Percentiles rank a stretch among this genome's conserved stretches.
Evolutionary conservation across 2,113 vertebrate genomes (phyloP).

Genomic region (Scalopus aquaticus): DNA sequence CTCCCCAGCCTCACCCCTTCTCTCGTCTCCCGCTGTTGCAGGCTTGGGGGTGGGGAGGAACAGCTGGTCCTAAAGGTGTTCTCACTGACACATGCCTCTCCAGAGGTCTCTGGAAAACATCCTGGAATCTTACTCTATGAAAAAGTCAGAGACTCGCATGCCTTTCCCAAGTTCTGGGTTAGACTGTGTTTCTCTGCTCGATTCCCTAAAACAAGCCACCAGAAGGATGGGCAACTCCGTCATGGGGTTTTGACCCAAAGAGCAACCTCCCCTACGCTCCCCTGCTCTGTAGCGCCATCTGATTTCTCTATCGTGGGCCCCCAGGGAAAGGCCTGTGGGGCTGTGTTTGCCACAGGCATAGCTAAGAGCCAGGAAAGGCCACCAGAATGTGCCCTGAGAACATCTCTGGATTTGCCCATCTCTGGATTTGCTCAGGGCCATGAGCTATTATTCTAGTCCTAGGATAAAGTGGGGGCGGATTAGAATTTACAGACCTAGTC

Average conservation of each 20-base stretch:
- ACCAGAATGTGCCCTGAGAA: not conserved
- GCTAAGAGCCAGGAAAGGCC: not conserved
- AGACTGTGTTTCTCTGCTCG: not conserved
- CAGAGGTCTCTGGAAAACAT: not conserved
- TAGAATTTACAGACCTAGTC: rapidly evolving
- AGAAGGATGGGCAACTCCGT: not conserved
- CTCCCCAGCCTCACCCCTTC: not conserved
- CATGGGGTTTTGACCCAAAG: not conserved
- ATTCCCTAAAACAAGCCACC: not conserved
- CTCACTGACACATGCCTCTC: not conserved
- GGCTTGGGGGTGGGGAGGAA: not conserved
- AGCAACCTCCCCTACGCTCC: not conserved
- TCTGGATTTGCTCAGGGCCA: not conserved
- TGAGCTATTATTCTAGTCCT: not conserved
- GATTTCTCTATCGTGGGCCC: not conserved
- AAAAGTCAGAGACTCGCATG: not conserved
- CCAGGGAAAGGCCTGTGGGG: not conserved
- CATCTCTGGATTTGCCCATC: too few relatives aligned
- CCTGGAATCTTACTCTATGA: not conserved
- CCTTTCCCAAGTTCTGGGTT: not conserved
- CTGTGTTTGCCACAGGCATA: not conserved
- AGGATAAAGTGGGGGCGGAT: not conserved
- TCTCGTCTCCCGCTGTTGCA: not conserved
- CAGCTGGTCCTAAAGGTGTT: not conserved
- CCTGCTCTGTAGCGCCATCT: not conserved